A percentile compares a stretch with the other conserved stretches of the same genome.
Evolutionary conservation across 2,888 invertebrate species (phyloP).

Genomic region (Eulithis prunata): DNA sequence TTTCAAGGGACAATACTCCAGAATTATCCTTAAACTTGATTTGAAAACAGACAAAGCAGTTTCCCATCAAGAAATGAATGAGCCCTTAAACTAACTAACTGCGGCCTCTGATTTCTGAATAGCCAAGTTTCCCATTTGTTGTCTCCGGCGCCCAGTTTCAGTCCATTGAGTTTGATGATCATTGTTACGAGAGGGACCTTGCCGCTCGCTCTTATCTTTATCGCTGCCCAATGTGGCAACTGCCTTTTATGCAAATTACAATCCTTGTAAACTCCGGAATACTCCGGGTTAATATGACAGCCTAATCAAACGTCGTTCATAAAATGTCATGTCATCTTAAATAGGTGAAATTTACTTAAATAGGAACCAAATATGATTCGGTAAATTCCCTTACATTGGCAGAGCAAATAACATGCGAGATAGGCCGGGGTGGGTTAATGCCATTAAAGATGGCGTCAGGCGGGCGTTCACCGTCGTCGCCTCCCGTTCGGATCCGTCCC

Average conservation of each 20-base stretch:
- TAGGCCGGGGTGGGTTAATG: constrained; percentile 38
- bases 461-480: constrained; percentile 43
- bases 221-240: constrained; percentile 28
- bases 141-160: constrained; percentile 28
- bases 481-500: constrained; percentile 35
- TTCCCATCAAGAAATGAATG: constrained; percentile 15
- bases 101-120: constrained; percentile 27
- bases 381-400: constrained; percentile 10
- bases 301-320: constrained; percentile 16
- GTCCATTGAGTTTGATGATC: constrained; percentile 37
- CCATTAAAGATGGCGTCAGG: constrained; percentile 48
- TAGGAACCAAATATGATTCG: constrained; percentile 18
- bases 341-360: constrained; percentile 16
- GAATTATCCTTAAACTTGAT: background rate
- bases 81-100: constrained; percentile 13
- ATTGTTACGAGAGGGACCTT: constrained; percentile 28
- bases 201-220: constrained; percentile 27
- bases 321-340: constrained; percentile 14
- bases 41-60: constrained; percentile 4
- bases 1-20: constrained; percentile 7
- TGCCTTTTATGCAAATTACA: constrained; percentile 31
- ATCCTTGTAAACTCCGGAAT: constrained; percentile 26
- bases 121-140: constrained; percentile 23
- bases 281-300: constrained; percentile 36
- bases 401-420: constrained; percentile 25